Evolutionary conservation across 1,140 invertebrate genomes (phyloP).

Genomic region (Mamestra configurata): DNA sequence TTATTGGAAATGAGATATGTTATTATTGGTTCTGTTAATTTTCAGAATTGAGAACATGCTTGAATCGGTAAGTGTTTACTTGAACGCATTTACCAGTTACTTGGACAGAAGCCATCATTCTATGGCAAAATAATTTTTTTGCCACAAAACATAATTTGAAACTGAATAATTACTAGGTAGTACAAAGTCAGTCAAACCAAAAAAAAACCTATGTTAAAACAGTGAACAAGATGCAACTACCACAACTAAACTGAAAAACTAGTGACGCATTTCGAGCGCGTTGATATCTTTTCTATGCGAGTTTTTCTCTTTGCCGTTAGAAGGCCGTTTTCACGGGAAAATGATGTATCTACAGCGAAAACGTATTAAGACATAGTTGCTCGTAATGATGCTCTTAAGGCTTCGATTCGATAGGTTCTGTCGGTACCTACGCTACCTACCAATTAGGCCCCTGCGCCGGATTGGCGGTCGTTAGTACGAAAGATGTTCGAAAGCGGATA

Average conservation of each 20-base stretch:
- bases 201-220: too few relatives aligned
- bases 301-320: slow-evolving; percentile 7
- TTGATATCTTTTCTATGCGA: slow-evolving; percentile 62
- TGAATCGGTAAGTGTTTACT: not conserved
- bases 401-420: slow-evolving; percentile 46
- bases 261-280: slow-evolving; percentile 28
- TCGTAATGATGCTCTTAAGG: slow-evolving; percentile 45
- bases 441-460: slow-evolving; percentile 74
- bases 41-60: not conserved
- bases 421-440: slow-evolving; percentile 75
- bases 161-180: not conserved
- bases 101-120: not conserved
- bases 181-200: not conserved
- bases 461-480: slow-evolving; percentile 75
- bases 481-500: slow-evolving; percentile 75
- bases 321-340: slow-evolving; percentile 34
- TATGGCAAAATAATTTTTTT: too few relatives aligned
- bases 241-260: not conserved
- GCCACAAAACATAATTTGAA: too few relatives aligned
- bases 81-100: not conserved
- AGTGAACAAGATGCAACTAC: not conserved
- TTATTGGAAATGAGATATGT: slow-evolving; percentile 5
- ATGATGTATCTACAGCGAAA: not conserved
- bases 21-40: slow-evolving; percentile 15
- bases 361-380: slow-evolving; percentile 24